Evolutionary conservation across 2,113 vertebrate genomes (phyloP).

Genomic region (Apodemus sylvaticus): DNA sequence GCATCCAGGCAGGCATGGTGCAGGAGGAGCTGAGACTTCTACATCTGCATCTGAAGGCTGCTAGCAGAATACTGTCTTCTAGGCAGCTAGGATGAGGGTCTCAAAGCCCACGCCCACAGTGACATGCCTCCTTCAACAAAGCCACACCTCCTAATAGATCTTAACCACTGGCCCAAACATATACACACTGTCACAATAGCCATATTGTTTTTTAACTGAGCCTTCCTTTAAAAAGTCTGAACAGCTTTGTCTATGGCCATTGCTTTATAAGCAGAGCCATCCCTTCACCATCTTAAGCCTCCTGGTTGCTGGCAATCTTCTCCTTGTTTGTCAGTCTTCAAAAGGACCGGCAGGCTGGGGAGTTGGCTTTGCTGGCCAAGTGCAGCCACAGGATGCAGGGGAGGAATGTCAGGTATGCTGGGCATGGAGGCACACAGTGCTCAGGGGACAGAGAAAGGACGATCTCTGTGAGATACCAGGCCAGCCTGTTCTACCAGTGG

Average conservation of each 20-base stretch:
- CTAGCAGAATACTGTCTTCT: too few relatives aligned
- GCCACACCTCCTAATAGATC: too few relatives aligned
- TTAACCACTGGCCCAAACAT: too few relatives aligned
- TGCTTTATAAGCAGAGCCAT: background rate
- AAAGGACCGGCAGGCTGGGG: background rate
- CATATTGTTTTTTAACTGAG: background rate
- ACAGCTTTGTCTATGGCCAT: background rate
- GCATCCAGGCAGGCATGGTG: too few relatives aligned
- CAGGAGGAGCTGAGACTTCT: too few relatives aligned
- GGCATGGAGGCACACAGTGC: background rate
- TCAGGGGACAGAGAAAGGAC: background rate
- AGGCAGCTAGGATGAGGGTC: too few relatives aligned
- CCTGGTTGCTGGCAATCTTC: background rate
- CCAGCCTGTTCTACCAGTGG: background rate
- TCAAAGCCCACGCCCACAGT: too few relatives aligned
- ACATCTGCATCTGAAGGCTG: too few relatives aligned
- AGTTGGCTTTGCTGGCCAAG: too few relatives aligned
- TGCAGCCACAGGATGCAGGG: background rate
- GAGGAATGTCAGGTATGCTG: background rate
- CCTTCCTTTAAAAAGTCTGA: background rate
- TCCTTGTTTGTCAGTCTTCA: background rate
- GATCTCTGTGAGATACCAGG: background rate
- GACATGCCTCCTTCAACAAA: too few relatives aligned
- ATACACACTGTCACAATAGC: background rate
- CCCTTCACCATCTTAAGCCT: background rate